These are phyloP conservation scores for Lacanobia wlatinum DNA, from an alignment of 2,888 invertebrate species.

Conservation along the genomic window DNA sequence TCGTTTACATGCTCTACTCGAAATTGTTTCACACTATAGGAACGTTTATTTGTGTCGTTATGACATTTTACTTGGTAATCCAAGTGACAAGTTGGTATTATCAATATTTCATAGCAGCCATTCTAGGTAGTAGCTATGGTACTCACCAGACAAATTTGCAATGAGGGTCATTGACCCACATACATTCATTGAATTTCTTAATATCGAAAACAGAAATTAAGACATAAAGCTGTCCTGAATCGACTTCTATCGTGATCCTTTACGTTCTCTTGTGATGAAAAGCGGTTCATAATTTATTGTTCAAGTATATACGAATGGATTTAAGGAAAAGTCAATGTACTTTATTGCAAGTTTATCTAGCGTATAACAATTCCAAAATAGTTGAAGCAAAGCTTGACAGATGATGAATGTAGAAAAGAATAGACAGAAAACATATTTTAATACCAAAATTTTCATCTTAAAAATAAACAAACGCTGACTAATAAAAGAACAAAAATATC, in stretches of 20 bases:
- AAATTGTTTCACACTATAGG: slow-evolving; percentile 17
- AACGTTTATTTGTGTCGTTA: neutral
- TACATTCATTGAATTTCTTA: too few species aligned
- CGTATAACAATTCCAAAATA: neutral
- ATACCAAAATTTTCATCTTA: slow-evolving; percentile 53
- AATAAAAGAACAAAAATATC: slow-evolving; percentile 75
- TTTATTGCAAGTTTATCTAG: too few species aligned
- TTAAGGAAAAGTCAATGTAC: too few species aligned
- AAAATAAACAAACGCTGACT: slow-evolving; percentile 62
- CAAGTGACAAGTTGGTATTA: neutral
- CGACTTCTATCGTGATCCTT: too few species aligned
- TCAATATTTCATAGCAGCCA: neutral
- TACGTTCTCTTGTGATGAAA: too few species aligned
- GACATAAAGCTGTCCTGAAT: too few species aligned
- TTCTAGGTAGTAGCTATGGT: neutral
- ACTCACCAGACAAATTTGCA: too few species aligned
- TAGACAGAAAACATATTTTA: neutral
- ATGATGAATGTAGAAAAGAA: neutral
- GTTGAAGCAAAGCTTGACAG: too few species aligned
- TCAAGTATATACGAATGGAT: too few species aligned
- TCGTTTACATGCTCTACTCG: slow-evolving; percentile 41
- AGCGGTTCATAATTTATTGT: too few species aligned
- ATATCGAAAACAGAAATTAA: too few species aligned
- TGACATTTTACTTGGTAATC: neutral
- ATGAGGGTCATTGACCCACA: too few species aligned